These are phyloP conservation scores for Dinocampus coccinellae DNA, from an alignment of 2,888 invertebrate genomes.

Conservation along the genomic window DNA sequence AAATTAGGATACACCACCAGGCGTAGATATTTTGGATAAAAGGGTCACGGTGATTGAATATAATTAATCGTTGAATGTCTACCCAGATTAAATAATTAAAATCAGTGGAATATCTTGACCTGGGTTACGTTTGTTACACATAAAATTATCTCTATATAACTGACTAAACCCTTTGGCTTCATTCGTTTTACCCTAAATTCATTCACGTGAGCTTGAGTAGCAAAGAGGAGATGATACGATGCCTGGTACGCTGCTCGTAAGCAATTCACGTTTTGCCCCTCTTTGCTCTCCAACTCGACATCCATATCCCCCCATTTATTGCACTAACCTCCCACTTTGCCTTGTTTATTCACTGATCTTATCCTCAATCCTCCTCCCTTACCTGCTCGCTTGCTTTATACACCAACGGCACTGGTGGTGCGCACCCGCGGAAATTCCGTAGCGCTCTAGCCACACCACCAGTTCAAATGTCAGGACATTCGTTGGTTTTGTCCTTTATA, in stretches of 20 bases:
- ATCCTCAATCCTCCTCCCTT: conserved; percentile 40
- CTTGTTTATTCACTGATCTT: conserved; percentile 30
- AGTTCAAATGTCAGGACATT: conserved; percentile 30
- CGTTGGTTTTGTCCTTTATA: not conserved
- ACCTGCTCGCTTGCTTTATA: conserved; percentile 22
- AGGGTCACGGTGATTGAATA: not conserved
- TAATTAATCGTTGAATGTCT: not conserved
- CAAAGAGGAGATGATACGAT: conserved; percentile 42
- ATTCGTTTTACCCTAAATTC: conserved; percentile 21
- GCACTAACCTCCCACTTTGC: conserved; percentile 24
- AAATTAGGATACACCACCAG: not conserved
- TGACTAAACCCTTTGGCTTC: conserved; percentile 3
- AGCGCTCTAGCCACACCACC: conserved; percentile 43
- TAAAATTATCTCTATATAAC: not conserved
- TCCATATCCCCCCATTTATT: conserved; percentile 23
- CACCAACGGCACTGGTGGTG: conserved; percentile 27
- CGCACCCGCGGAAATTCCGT: conserved; percentile 58
- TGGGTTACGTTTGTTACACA: not conserved
- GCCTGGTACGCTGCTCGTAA: conserved; percentile 63
- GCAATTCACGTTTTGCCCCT: conserved; percentile 30
- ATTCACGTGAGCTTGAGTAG: conserved; percentile 13
- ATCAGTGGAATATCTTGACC: not conserved
- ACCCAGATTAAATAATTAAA: not conserved
- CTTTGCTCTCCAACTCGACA: conserved; percentile 14
- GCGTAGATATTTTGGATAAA: not conserved